A percentile compares a stretch with the other conserved stretches of the same genome.
Evolutionary conservation across 1,140 invertebrate species (phyloP).

Genomic region (Lordiphosa stackelbergi): DNA sequence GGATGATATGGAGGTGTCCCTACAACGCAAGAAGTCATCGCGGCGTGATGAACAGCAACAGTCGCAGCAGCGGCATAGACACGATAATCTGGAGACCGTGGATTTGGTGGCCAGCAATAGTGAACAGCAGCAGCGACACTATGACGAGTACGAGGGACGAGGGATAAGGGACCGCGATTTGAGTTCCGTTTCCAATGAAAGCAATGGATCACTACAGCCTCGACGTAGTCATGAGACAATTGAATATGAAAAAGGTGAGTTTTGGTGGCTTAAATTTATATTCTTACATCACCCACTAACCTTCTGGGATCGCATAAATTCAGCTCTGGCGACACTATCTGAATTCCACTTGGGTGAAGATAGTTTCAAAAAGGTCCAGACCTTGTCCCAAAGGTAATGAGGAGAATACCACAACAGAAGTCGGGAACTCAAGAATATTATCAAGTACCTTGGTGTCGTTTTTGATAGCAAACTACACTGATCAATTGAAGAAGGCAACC

Average conservation of each 20-base stretch:
- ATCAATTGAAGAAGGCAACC: no score
- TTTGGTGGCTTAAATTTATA: no score
- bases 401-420: no score
- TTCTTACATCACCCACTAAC: no score
- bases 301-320: no score
- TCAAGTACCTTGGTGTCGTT: no score
- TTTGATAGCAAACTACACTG: no score
- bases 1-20: constrained; percentile 40
- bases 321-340: no score
- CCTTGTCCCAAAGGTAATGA: no score
- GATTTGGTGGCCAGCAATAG: constrained; percentile 41
- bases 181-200: constrained; percentile 76
- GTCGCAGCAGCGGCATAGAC: constrained; percentile 33
- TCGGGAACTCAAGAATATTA: no score
- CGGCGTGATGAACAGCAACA: constrained; percentile 44
- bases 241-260: constrained; percentile 79
- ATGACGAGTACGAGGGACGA: constrained; percentile 65
- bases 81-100: constrained; percentile 54
- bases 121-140: constrained; percentile 56
- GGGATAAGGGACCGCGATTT: constrained; percentile 68
- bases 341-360: no score
- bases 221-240: constrained; percentile 77
- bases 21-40: constrained; percentile 55
- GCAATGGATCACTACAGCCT: constrained; percentile 76
- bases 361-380: no score